Base-by-base conservation (phyloP, 2,888 invertebrate species). In the Leucophenga montana region DNA sequence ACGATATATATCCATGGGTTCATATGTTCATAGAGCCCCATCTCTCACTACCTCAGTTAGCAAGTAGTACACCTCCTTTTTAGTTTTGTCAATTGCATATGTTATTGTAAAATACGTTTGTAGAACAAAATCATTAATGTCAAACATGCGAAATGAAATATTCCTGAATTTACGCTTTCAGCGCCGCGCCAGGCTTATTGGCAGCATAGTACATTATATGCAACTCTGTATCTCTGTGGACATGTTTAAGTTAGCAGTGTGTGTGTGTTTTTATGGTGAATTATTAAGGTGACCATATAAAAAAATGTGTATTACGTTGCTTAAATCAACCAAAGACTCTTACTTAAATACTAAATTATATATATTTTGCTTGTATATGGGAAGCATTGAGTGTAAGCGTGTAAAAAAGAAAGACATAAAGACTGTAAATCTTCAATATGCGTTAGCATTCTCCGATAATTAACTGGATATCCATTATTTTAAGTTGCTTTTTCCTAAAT, bases 121-220 rank as follows among this genome's bases (percentile, higher is more conserved):
- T 72, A 67, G 64, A 67, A 71, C 76, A 76, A 75, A 80, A 79
- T 83, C 83, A 83, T 82, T 82, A 82, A 83, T 76, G 71, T 70
- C 44, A 53, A 20, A 73, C 66, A 64, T 20, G 16, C 72, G 78
- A 74, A 78, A 78, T 75, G 78, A 82, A 74, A 76, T 74, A 78
- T 81, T 77, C 80, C 73, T 76, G 72, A 67, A 67, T 39, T 20
- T 14, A 14, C 20, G 11, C 20, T 59, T 11, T 33, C 31, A 50
- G 6, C 16, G 33, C 33, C 39, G 33, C 8, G 27, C 27, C 50
- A 50, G 65, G 71, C 13, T 5, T 22, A 13, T 14, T 20, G 22
- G 13, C 27, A 56, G 27, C 16, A 22, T 8, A 16, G 16, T 18
- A 18, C 50, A 27, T 27, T 27, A 27, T 3, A 27, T 27, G 27